Conservation (phyloP, 2,113 vertebrate genomes). For the Carettochelys insculpta region DNA sequence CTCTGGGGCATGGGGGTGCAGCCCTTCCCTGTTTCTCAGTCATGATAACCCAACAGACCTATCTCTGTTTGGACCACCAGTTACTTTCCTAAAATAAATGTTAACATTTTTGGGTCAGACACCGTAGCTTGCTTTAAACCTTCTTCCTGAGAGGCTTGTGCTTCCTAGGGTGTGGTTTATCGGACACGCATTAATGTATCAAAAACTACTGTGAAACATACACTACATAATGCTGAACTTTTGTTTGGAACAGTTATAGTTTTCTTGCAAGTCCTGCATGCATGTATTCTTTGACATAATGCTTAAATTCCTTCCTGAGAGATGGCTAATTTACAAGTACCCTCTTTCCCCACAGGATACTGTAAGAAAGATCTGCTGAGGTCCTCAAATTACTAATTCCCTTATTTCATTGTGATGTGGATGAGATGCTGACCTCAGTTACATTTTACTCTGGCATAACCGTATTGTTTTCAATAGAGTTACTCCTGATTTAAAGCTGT, state of each 20-base stretch:
- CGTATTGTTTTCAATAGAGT: not conserved
- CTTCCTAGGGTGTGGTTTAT: not conserved
- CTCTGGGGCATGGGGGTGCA: not conserved
- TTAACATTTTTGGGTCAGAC: not conserved
- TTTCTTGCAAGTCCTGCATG: not conserved
- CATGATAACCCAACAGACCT: no score
- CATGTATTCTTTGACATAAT: not conserved
- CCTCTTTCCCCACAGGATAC: not conserved
- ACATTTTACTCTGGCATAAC: rapidly evolving
- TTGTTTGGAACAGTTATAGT: not conserved
- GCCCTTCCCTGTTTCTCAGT: not conserved
- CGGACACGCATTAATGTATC: not conserved
- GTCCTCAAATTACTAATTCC: not conserved
- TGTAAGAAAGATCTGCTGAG: not conserved
- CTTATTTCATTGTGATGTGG: rapidly evolving
- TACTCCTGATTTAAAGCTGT: not conserved
- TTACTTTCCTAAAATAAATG: not conserved
- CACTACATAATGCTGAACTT: not conserved
- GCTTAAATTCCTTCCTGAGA: rapidly evolving
- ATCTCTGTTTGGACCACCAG: not conserved
- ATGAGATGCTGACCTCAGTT: not conserved
- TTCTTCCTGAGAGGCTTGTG: not conserved
- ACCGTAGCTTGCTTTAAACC: not conserved
- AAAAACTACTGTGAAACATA: not conserved
- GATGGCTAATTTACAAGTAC: not conserved